Conservation (phyloP, 1,140 invertebrate species). For the Heliconius hewitsoni region DNA sequence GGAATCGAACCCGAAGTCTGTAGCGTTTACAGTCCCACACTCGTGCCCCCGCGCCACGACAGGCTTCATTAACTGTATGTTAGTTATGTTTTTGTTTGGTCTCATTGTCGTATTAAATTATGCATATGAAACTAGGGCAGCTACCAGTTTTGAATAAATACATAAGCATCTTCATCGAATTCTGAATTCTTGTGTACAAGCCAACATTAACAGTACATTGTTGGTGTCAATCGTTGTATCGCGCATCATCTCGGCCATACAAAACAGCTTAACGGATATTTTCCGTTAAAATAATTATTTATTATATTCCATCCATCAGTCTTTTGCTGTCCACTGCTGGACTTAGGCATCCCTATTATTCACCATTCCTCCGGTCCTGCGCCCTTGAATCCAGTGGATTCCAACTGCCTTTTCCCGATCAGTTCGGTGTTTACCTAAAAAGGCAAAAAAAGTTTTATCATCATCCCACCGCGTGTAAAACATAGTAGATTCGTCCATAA, state of each 20-base stretch:
- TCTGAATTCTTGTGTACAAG: conserved; percentile 26
- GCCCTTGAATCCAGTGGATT: too few species aligned
- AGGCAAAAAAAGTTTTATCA: conserved; percentile 48
- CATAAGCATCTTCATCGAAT: conserved; percentile 18
- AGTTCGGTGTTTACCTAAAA: too few species aligned
- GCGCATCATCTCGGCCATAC: background rate
- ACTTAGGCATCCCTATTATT: too few species aligned
- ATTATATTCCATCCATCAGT: background rate
- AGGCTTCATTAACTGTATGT: background rate
- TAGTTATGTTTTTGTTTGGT: background rate
- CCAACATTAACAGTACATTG: conserved; percentile 24
- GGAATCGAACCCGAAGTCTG: too few species aligned
- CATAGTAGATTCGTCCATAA: conserved; percentile 46
- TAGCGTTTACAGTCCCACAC: too few species aligned
- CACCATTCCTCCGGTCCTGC: too few species aligned
- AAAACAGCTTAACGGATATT: conserved; percentile 19
- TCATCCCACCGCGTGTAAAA: conserved; percentile 48
- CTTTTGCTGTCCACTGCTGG: too few species aligned
- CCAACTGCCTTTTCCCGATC: too few species aligned
- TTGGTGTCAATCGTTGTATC: conserved; percentile 20
- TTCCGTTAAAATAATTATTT: background rate
- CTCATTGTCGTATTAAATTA: conserved; percentile 11
- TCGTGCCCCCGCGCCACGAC: too few species aligned
- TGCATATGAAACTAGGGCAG: conserved; percentile 19
- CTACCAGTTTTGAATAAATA: conserved; percentile 16